phyloP scores from a whole-genome alignment of 2,797 vertebrate genomes.

The Periophthalmus magnuspinnatus region DNA sequence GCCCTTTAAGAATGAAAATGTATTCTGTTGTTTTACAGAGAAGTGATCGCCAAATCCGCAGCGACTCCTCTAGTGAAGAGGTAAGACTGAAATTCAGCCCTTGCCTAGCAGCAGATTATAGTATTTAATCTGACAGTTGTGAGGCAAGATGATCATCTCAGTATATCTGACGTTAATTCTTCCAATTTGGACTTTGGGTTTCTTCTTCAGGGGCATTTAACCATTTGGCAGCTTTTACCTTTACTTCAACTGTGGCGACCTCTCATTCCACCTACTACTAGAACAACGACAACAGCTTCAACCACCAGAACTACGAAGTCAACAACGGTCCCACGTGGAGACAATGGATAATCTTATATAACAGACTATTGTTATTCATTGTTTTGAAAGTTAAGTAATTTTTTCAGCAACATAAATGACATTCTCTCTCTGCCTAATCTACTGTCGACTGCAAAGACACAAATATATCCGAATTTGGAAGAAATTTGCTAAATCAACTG shows the following conservation, averaged over 20 bases:
- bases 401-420: background rate
- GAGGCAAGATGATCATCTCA: constrained; percentile 54
- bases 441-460: no score
- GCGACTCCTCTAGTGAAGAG: constrained; percentile 50
- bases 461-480: no score
- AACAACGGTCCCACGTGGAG: constrained; percentile 35
- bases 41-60: constrained; percentile 13
- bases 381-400: background rate
- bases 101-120: constrained; percentile 41
- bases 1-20: background rate
- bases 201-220: background rate
- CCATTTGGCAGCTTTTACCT: constrained; percentile 6
- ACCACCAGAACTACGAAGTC: background rate
- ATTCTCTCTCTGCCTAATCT: no score
- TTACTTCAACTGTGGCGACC: constrained; percentile 40
- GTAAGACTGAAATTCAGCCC: constrained; percentile 15
- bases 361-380: background rate
- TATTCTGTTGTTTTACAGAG: constrained; percentile 39
- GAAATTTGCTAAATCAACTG: no score
- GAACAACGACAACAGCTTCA: constrained; percentile 7
- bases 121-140: constrained; percentile 53
- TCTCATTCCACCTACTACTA: background rate
- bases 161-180: background rate
- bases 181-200: background rate
- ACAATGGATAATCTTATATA: constrained; percentile 23